A percentile compares a stretch with the other conserved stretches of the same genome.
Conservation (phyloP, 2,113 vertebrate genomes). For the Columba janthina region DNA sequence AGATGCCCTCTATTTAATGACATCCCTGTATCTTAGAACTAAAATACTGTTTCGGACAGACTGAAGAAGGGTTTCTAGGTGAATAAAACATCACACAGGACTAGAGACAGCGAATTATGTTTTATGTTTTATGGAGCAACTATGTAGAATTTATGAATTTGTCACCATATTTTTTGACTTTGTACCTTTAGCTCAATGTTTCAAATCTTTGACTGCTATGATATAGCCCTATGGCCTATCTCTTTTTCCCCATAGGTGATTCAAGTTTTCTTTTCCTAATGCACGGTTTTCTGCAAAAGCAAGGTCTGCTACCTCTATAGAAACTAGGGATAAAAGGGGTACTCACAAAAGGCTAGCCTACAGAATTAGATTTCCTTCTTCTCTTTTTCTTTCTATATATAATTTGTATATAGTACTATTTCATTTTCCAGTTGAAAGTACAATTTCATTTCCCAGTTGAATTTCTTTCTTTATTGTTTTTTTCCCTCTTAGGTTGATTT, state of each 20-base stretch:
- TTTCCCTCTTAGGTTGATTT: not conserved
- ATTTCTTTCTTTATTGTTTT: not conserved
- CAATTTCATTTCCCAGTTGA: not conserved
- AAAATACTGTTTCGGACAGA: constrained; percentile 19
- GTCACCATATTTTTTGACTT: constrained; percentile 17
- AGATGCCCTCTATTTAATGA: constrained; percentile 44
- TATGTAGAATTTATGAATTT: constrained; percentile 40
- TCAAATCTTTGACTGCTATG: not conserved
- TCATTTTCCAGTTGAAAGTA: not conserved
- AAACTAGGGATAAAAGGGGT: constrained; percentile 23
- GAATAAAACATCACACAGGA: constrained; percentile 29
- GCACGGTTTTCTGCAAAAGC: constrained; percentile 7
- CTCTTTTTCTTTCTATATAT: not conserved
- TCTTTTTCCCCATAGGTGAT: constrained; percentile 4
- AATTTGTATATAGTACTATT: constrained; percentile 32
- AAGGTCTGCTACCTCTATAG: not conserved
- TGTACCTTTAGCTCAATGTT: constrained; percentile 6
- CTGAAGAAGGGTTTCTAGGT: constrained; percentile 11
- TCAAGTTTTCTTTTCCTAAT: constrained; percentile 14
- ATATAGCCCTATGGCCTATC: constrained; percentile 30
- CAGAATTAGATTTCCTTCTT: not conserved
- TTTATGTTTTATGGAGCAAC: not conserved
- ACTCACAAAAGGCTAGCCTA: constrained; percentile 6
- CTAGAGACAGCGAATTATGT: not conserved
- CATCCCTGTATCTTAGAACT: constrained; percentile 19